A percentile compares a stretch with the other conserved stretches of the same genome.
phyloP scores from a whole-genome alignment of 37 sponge, comb jelly and placozoan species.

The Oopsacas minuta region DNA sequence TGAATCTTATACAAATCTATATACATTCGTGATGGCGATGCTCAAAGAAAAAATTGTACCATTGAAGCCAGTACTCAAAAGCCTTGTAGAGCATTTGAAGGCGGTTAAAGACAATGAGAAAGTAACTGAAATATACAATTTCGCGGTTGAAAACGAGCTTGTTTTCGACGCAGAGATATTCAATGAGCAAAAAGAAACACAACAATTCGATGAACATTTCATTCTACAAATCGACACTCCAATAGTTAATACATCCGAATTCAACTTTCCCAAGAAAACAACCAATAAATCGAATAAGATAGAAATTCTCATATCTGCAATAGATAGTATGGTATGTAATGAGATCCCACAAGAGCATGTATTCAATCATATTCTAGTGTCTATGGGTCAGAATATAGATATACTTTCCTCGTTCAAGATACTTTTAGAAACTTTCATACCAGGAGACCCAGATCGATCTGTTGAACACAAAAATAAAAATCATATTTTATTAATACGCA shows the following conservation, averaged over 20 bases:
- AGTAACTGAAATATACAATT: not conserved
- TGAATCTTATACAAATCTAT: not conserved
- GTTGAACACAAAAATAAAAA: not conserved
- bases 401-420: not conserved
- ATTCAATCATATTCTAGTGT: not conserved
- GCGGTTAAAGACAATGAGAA: not conserved
- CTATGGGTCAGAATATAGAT: not conserved
- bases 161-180: not conserved
- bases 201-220: not conserved
- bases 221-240: not conserved
- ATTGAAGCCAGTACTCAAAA: not conserved
- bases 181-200: not conserved
- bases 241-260: not conserved
- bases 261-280: not conserved
- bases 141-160: not conserved
- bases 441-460: not conserved
- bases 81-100: not conserved
- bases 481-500: not conserved
- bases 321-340: not conserved
- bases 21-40: not conserved
- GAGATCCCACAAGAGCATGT: not conserved
- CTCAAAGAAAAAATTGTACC: constrained; percentile 6
- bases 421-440: not conserved
- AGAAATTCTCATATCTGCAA: not conserved
- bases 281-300: not conserved